These are phyloP conservation scores for Bergia puertoricense DNA, from an alignment of 92 coral and sea anemone species.

Conservation along the genomic window DNA sequence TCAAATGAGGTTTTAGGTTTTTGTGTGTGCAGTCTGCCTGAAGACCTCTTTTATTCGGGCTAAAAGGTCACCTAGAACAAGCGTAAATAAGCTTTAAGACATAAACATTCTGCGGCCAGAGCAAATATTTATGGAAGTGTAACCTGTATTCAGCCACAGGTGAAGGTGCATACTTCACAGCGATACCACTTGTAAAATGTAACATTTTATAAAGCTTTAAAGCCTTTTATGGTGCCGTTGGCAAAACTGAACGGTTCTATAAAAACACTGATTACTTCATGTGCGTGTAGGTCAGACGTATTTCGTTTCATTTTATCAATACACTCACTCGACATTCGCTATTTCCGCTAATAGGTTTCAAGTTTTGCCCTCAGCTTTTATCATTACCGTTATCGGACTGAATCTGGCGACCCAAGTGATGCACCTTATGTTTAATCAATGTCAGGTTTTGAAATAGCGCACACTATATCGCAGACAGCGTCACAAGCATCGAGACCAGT, in stretches of 20 bases:
- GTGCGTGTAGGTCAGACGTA: background rate
- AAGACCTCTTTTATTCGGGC: too few species aligned
- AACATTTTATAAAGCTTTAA: too few species aligned
- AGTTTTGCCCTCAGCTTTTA: background rate
- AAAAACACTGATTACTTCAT: too few species aligned
- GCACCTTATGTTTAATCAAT: background rate
- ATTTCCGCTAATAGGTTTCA: background rate
- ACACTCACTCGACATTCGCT: background rate
- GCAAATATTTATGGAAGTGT: too few species aligned
- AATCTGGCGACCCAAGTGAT: background rate
- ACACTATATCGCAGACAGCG: too few species aligned
- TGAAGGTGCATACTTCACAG: background rate
- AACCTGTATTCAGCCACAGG: background rate
- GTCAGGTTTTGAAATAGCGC: background rate
- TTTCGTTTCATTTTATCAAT: background rate
- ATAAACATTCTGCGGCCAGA: too few species aligned
- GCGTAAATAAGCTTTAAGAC: too few species aligned
- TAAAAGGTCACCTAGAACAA: background rate
- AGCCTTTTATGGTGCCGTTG: background rate
- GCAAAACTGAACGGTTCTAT: too few species aligned
- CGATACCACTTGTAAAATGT: background rate
- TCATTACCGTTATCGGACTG: background rate
- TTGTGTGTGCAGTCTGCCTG: background rate
- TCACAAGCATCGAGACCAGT: too few species aligned
- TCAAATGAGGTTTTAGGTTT: background rate